These are phyloP conservation scores for Agrochola circellaris DNA, from an alignment of 2,888 invertebrate species.

Conservation along the genomic window DNA sequence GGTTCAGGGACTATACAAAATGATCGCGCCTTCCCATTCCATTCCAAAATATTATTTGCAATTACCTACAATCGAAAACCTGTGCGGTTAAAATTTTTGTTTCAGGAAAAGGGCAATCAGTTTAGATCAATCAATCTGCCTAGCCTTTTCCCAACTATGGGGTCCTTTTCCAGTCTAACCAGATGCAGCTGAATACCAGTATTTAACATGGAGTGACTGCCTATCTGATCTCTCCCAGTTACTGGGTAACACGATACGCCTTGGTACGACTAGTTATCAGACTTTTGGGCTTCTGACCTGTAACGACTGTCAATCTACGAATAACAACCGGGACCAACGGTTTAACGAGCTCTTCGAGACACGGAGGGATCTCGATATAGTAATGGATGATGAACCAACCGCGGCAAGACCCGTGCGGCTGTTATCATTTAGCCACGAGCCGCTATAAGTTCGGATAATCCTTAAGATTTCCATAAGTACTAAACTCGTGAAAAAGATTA, in stretches of 20 bases:
- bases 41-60: constrained; percentile 10
- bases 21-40: constrained; percentile 15
- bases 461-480: constrained; percentile 7
- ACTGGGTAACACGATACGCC: neutral
- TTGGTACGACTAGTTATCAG: neutral
- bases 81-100: neutral
- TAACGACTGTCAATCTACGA: too few species aligned
- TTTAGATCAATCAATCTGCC: neutral
- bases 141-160: neutral
- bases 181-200: neutral
- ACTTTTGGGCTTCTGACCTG: neutral
- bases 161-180: neutral
- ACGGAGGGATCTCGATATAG: neutral
- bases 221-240: neutral
- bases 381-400: neutral
- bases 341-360: too few species aligned
- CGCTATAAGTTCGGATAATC: constrained; percentile 9
- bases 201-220: neutral
- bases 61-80: constrained; percentile 20
- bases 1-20: constrained; percentile 17
- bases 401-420: neutral
- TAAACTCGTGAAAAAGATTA: neutral
- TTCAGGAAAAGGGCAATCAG: neutral
- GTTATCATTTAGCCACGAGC: neutral
- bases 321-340: neutral